Evolutionary conservation across 2,113 vertebrate species (phyloP), one percentile per base, ranked within the genome.

Genomic region (Sander vitreus): DNA sequence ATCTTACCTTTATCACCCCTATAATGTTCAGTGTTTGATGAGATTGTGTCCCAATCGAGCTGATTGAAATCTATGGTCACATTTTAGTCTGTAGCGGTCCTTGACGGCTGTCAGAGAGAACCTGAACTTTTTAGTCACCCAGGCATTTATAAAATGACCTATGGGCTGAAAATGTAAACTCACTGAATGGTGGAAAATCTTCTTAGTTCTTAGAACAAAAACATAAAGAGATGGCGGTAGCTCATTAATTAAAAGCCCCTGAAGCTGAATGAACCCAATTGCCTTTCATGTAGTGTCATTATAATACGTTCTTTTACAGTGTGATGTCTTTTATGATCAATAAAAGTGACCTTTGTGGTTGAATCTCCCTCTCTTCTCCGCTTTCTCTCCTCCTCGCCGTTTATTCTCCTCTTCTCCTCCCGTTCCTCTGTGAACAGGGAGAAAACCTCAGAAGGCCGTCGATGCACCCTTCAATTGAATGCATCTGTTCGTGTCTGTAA

Each of bases 381-480:
- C 19, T 53, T 64, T 50, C 15, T 50, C 54, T 64, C 39, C 67
- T 74, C 27, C 47, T 25, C 30, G 2, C 18, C 12, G 10, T 72
- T 58, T 13, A 6, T 64, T 55, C 58, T 45, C 15, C 51, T 76
- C 39, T n/a, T 23, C 59, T 27, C 19, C 36, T 60, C n/a, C 45
- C 19, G n/a, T 69, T 18, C 27, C 12, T 48, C 54, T 73, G 66
- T 47, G 47, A 77, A 87, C 45, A 39, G 16, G 27, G 16, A 80
- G 69, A 79, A 72, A 80, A 73, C 72, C 55, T 80, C 53, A 69
- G 10, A 45, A 30, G 58, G 25, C 50, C 53, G 67, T n/a, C 15
- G 30, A 39, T 72, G 71, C 75, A 80, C 64, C 73, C 63, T 84
- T 73, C 71, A 55, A 33, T 73, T 67, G 10, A 62, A 39, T 53